Percentiles rank a stretch among this genome's conserved stretches.
phyloP scores from a whole-genome alignment of 2,888 invertebrate species.

The Seira musarum region DNA sequence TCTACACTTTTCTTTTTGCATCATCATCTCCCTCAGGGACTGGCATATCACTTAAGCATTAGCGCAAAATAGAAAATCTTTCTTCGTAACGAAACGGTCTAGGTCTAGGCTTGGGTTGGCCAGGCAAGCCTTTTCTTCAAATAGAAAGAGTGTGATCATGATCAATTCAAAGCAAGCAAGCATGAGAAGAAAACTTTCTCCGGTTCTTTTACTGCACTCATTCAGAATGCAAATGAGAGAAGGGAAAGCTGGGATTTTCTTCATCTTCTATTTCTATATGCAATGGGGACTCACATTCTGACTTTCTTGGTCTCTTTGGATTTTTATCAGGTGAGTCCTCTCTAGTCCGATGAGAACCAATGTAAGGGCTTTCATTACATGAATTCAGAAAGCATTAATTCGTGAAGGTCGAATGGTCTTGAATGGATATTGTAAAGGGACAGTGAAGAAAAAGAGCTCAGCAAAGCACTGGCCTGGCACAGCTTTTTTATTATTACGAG shows the following conservation, averaged over 20 bases:
- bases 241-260: not conserved
- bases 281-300: too few relatives aligned
- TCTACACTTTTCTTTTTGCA: not conserved
- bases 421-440: not conserved
- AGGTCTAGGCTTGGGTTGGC: slow-evolving; percentile 14
- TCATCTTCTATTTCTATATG: not conserved
- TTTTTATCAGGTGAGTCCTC: not conserved
- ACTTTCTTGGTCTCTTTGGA: not conserved
- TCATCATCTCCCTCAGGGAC: not conserved
- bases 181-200: not conserved
- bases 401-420: not conserved
- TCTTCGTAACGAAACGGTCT: too few relatives aligned
- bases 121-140: not conserved
- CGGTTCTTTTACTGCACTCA: slow-evolving; percentile 11
- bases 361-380: not conserved
- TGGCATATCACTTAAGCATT: not conserved
- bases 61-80: not conserved
- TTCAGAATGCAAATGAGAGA: slow-evolving; percentile 18
- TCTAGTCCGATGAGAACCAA: not conserved
- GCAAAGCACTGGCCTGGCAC: not conserved
- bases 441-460: not conserved
- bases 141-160: not conserved
- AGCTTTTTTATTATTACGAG: not conserved
- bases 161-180: too few relatives aligned
- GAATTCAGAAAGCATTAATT: not conserved